These are phyloP conservation scores for Microcebus murinus DNA, from an alignment of 2,113 vertebrate genomes.

Conservation along the genomic window DNA sequence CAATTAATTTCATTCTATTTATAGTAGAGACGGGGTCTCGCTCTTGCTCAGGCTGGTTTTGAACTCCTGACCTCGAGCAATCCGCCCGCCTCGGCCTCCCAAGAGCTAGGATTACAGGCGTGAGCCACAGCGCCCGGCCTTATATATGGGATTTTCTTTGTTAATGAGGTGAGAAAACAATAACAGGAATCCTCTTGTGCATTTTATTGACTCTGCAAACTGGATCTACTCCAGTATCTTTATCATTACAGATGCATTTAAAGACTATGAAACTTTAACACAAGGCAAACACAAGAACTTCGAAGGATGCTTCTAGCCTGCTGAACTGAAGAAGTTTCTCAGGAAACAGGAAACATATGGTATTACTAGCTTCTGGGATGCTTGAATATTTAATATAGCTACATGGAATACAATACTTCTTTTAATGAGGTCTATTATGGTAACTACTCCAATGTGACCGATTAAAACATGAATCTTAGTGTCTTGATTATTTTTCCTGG, in stretches of 20 bases:
- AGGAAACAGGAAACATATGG: neutral
- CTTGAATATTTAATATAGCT: neutral
- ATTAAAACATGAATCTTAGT: neutral
- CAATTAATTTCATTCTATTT: too few species aligned
- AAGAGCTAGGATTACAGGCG: too few species aligned
- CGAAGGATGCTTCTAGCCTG: neutral
- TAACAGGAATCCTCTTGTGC: neutral
- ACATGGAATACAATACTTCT: neutral
- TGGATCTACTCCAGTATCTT: neutral
- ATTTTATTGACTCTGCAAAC: neutral
- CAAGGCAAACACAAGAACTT: neutral
- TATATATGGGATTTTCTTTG: neutral
- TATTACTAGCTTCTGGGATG: neutral
- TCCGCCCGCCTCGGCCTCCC: too few species aligned
- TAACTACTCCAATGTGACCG: neutral
- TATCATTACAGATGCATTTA: neutral
- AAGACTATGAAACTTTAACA: neutral
- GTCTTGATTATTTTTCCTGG: slow-evolving; percentile 2
- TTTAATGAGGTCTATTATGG: neutral
- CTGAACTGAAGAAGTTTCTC: neutral
- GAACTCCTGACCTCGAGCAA: too few species aligned
- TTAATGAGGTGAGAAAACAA: slow-evolving; percentile 32
- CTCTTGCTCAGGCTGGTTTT: too few species aligned
- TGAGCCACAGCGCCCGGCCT: too few species aligned
- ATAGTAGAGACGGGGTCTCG: too few species aligned